phyloP scores from a whole-genome alignment of 2,797 vertebrate genomes.

The Huso huso region DNA sequence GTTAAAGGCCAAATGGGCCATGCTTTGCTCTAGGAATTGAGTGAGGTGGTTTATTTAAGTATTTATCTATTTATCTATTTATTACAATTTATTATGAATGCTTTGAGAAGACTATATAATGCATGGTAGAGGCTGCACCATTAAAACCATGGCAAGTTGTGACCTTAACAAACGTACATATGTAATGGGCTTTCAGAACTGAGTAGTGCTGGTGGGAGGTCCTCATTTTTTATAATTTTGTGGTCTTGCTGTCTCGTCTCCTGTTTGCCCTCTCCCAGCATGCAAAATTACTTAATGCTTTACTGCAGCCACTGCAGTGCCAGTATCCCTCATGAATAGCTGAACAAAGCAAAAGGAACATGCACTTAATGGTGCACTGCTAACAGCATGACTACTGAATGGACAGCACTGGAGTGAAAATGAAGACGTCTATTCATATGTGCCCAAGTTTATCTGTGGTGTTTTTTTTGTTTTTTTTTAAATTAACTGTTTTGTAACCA shows the following conservation, averaged over 20 bases:
- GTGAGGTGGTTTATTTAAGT: no score
- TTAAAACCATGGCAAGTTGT: neutral
- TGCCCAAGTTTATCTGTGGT: neutral
- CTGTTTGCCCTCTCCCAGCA: neutral
- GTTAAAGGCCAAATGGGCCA: neutral
- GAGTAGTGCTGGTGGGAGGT: neutral
- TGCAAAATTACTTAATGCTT: neutral
- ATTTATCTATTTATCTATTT: no score
- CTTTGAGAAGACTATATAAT: no score
- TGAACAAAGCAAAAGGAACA: neutral
- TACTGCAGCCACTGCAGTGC: neutral
- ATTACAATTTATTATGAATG: no score
- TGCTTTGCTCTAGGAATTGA: no score
- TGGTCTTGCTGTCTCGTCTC: neutral
- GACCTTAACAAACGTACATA: neutral
- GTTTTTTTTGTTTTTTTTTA: no score
- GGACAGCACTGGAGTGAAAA: neutral
- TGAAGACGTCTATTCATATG: neutral
- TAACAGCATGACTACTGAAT: neutral
- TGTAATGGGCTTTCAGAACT: constrained; percentile 3
- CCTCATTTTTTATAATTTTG: neutral
- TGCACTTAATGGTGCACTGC: neutral
- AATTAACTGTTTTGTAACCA: no score
- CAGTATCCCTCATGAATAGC: constrained; percentile 1
- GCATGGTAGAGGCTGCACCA: no score